Conservation (phyloP, 2,113 vertebrate species). For the Embiotoca jacksoni region DNA sequence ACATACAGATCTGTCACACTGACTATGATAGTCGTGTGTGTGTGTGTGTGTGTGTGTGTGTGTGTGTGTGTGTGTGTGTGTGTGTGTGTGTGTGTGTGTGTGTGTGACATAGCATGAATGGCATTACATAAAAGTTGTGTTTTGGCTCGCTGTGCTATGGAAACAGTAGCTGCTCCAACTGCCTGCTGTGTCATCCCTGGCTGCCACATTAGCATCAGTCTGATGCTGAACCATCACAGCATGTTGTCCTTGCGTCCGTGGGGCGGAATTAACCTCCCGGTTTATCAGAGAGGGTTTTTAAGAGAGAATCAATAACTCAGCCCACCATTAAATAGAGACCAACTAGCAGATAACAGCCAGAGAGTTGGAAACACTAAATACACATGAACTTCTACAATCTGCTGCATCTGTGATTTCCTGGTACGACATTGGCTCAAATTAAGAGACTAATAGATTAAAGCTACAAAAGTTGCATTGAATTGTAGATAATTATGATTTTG, state of each 20-base stretch:
- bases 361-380: slow-evolving; percentile 19
- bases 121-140: slow-evolving; percentile 24
- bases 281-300: slow-evolving; percentile 43
- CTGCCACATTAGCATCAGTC: slow-evolving; percentile 62
- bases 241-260: slow-evolving; percentile 45
- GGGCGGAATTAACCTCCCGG: slow-evolving; percentile 48
- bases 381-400: background rate
- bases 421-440: too few relatives aligned
- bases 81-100: background rate
- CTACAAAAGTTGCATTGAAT: too few relatives aligned
- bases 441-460: too few relatives aligned
- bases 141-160: slow-evolving; percentile 23
- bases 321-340: slow-evolving; percentile 21
- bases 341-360: slow-evolving; percentile 35
- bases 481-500: too few relatives aligned
- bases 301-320: slow-evolving; percentile 53
- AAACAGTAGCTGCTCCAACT: slow-evolving; percentile 28
- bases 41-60: too few relatives aligned
- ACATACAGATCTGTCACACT: background rate
- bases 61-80: background rate
- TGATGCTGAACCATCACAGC: slow-evolving; percentile 59
- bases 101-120: background rate
- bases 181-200: slow-evolving; percentile 51
- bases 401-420: background rate
- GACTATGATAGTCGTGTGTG: background rate